Percentiles rank a stretch among this genome's conserved stretches.
Evolutionary conservation across 2,113 vertebrate species (phyloP).

Genomic region (Okapia johnstoni): DNA sequence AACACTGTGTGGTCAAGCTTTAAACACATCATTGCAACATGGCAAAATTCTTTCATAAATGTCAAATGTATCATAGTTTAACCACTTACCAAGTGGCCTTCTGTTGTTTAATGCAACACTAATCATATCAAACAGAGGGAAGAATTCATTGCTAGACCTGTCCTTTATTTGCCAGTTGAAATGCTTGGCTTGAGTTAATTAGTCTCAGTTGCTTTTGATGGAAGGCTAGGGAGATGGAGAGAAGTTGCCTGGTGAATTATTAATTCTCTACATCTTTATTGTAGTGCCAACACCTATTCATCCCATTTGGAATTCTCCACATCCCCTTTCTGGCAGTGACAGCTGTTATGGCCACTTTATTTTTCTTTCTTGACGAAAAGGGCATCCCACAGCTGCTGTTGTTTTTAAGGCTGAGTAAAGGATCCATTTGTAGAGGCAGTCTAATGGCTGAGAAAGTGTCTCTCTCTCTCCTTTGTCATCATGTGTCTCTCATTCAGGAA

Average conservation of each 20-base stretch:
- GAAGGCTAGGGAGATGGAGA: background rate
- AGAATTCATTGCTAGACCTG: conserved; percentile 3
- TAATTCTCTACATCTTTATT: conserved; percentile 12
- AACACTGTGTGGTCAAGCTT: background rate
- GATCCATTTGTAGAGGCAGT: rapidly evolving
- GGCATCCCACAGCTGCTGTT: background rate
- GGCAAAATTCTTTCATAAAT: conserved; percentile 30
- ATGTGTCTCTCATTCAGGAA: background rate
- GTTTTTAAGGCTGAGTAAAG: background rate
- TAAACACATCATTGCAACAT: conserved; percentile 19
- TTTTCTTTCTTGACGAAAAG: background rate
- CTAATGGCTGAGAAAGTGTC: background rate
- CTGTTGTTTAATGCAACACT: background rate
- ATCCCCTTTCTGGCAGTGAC: background rate
- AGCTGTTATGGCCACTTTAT: background rate
- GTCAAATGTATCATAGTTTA: background rate
- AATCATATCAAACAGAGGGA: conserved; percentile 32
- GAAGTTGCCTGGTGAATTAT: background rate
- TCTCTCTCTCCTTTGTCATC: background rate
- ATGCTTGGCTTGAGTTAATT: conserved; percentile 28
- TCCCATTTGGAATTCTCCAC: background rate
- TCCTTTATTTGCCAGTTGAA: conserved; percentile 37
- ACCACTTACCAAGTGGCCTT: background rate
- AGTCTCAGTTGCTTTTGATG: background rate
- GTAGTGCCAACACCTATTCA: background rate